Base-by-base conservation (phyloP, 2,113 vertebrate species). In the Rhinopomastus cyanomelas region DNA sequence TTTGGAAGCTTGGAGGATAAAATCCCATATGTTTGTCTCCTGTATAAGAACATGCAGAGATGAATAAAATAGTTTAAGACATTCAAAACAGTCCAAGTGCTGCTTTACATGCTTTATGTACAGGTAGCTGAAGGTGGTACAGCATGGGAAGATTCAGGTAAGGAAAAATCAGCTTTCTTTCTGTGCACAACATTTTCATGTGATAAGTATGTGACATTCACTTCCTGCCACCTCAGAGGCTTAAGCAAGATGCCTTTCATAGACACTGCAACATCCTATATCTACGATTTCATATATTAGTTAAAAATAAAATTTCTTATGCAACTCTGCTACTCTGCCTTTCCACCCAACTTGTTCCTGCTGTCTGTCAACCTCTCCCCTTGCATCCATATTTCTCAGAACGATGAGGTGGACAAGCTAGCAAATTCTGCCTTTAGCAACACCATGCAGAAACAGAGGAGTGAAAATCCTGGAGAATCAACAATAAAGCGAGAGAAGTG, bases 1-100 rank as follows among this genome's bases (percentile, higher is more conserved):
- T 85, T 92, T 89, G 68, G 68, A 88, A 56, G 79, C 79, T 94
- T 74, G 84, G 80, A 22, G 72, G 81, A 88, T 83, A 91, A 92
- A 89, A 92, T 19, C 30, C 93, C 90, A 77, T 94, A 94, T 92
- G 93, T 87, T 94, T 94, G 76, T 69, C 72, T 87, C 30, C 75
- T 77, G 11, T 87, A 32, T 44, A 89, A 92, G 81, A 92, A 87
- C 29, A 25, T 77, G 60, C 71, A 85, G 46, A 87, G 46, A 94
- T 13, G 30, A 69, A 87, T 66, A 92, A 92, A 89, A 67, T 86
- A 74, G 20, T 64, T 67, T 74, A 80, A 69, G 62, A 85, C 22
- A 82, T 62, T 85, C 19, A 76, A 82, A 92, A 71, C 26, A 25
- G 53, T 73, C 60, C 59, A 91, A 82, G 51, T 36, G 44, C 21